Evolutionary conservation across 2,113 vertebrate species (phyloP).

Genomic region (Ovis canadensis): DNA sequence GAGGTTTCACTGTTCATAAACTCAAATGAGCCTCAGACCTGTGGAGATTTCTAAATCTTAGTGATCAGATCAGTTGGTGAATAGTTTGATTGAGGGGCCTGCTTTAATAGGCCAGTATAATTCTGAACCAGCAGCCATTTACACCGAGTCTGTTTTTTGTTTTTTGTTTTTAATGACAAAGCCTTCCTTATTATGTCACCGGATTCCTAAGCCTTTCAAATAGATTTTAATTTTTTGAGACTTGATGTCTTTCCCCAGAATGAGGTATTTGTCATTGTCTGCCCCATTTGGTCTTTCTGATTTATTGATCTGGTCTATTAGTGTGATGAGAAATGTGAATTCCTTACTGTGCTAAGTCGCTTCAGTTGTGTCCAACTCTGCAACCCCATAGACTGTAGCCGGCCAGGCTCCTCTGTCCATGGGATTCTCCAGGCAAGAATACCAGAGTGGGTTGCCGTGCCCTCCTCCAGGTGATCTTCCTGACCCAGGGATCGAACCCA

Average conservation of each 20-base stretch:
- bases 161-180: not conserved
- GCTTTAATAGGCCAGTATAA: not conserved
- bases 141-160: not conserved
- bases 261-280: constrained; percentile 1
- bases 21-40: not conserved
- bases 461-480: not conserved
- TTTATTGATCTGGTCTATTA: not conserved
- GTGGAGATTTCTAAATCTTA: constrained; percentile 26
- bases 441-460: not conserved
- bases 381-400: not conserved
- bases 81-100: not conserved
- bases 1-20: not conserved
- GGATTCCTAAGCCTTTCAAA: not conserved
- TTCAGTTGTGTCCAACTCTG: not conserved
- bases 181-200: not conserved
- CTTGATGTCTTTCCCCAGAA: not conserved
- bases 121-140: constrained; percentile 18
- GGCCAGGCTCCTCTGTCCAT: not conserved
- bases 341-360: not conserved
- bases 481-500: not conserved
- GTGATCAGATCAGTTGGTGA: not conserved
- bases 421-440: not conserved
- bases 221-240: constrained; percentile 28
- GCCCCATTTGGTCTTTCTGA: not conserved
- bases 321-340: constrained; percentile 35